phyloP scores from a whole-genome alignment of 2,888 invertebrate species.

The Ochropacha duplaris region DNA sequence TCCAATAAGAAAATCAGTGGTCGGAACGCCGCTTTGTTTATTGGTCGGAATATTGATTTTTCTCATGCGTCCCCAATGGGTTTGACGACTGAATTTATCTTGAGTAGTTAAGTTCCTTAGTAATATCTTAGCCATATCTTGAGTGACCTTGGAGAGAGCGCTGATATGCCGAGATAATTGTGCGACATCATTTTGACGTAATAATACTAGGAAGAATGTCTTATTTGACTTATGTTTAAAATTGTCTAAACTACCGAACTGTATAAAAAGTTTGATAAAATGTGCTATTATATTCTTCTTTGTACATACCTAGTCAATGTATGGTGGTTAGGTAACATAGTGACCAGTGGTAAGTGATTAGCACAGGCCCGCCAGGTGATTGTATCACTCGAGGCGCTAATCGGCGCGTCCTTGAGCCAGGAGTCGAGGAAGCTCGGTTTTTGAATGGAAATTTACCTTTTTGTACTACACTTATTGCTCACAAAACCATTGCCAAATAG shows the following conservation, averaged over 20 bases:
- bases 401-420: slow-evolving; percentile 42
- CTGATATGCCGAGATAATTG: not conserved
- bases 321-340: slow-evolving; percentile 19
- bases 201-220: not conserved
- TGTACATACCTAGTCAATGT: not conserved
- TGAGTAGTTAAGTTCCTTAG: not conserved
- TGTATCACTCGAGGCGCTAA: slow-evolving; percentile 40
- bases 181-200: not conserved
- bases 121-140: not conserved
- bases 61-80: slow-evolving; percentile 54
- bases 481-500: not conserved
- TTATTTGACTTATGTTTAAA: not conserved
- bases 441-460: not conserved
- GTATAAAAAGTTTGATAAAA: not conserved
- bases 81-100: slow-evolving; percentile 7
- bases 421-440: not conserved
- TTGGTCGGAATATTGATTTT: slow-evolving; percentile 74
- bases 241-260: not conserved
- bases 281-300: not conserved
- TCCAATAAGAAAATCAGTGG: slow-evolving; percentile 37
- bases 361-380: slow-evolving; percentile 35
- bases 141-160: not conserved
- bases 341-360: slow-evolving; percentile 41
- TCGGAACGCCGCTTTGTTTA: slow-evolving; percentile 36
- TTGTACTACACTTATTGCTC: not conserved